phyloP scores from a whole-genome alignment of 2,888 invertebrate species.

The Trissolcus japonicus region DNA sequence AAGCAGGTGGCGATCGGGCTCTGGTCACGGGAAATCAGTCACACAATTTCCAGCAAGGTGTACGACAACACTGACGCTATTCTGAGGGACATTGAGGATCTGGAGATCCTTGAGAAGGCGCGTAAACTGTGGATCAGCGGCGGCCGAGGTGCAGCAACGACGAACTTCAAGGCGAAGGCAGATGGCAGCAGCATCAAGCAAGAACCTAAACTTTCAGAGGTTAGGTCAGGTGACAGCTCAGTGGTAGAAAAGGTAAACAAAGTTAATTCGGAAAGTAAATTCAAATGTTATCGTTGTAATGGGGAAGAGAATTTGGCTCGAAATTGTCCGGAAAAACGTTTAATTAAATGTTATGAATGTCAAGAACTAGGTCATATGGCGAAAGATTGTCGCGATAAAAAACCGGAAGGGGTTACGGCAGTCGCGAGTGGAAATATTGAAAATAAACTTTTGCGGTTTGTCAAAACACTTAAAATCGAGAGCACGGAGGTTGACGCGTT shows the following conservation, averaged over 20 bases:
- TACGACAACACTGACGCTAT: slow-evolving; percentile 23
- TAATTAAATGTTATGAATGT: slow-evolving; percentile 16
- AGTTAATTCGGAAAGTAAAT: slow-evolving; percentile 6
- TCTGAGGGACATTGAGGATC: slow-evolving; percentile 12
- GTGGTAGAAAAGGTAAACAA: neutral
- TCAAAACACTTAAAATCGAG: slow-evolving; percentile 20
- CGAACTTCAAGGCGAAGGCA: neutral
- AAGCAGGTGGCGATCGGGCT: slow-evolving; percentile 33
- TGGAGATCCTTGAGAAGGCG: slow-evolving; percentile 21
- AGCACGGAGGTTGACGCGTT: neutral
- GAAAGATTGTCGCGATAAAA: slow-evolving; percentile 15
- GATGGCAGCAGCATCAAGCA: neutral
- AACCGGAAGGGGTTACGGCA: neutral
- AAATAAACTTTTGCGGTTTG: slow-evolving; percentile 9
- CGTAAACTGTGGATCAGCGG: slow-evolving; percentile 2
- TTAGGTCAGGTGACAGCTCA: neutral
- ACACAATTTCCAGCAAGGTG: neutral
- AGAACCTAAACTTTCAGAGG: neutral
- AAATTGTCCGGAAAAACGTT: slow-evolving; percentile 6
- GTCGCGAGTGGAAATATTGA: neutral
- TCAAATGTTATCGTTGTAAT: slow-evolving; percentile 27
- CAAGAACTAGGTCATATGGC: slow-evolving; percentile 7
- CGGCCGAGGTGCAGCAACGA: neutral
- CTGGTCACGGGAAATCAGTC: slow-evolving; percentile 32
- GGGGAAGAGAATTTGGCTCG: slow-evolving; percentile 9